These are phyloP conservation scores for Drosophila falleni DNA, from an alignment of 2,888 invertebrate genomes.

Conservation along the genomic window DNA sequence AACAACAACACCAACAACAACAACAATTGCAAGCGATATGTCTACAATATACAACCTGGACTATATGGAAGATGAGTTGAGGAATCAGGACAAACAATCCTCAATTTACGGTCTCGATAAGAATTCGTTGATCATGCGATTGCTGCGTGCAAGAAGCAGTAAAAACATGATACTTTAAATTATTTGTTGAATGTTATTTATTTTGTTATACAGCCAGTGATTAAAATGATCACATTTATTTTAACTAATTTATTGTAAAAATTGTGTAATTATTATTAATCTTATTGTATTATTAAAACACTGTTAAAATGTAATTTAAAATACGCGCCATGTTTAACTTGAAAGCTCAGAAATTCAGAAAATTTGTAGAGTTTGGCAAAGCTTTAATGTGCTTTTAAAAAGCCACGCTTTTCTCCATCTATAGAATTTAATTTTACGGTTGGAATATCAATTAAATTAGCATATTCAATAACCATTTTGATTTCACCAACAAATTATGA, in stretches of 20 bases:
- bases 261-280: neutral
- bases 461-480: too few relatives aligned
- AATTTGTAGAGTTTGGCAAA: too few relatives aligned
- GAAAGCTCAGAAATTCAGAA: neutral
- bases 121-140: conserved; percentile 73
- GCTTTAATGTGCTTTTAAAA: too few relatives aligned
- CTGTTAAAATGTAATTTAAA: neutral
- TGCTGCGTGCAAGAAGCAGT: conserved; percentile 58
- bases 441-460: neutral
- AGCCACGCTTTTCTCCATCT: neutral
- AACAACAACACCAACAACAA: neutral
- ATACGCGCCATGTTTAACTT: conserved; percentile 3
- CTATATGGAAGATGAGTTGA: conserved; percentile 49
- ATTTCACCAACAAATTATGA: neutral
- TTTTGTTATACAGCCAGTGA: conserved; percentile 29
- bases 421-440: neutral
- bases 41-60: conserved; percentile 43
- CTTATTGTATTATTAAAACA: neutral
- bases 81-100: conserved; percentile 36
- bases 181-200: neutral
- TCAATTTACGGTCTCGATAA: conserved; percentile 68
- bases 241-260: neutral
- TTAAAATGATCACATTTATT: neutral
- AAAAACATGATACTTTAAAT: conserved; percentile 41
- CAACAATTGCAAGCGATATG: neutral